Evolutionary conservation across 2,888 invertebrate species (phyloP).

Genomic region (Pandemis heparana): DNA sequence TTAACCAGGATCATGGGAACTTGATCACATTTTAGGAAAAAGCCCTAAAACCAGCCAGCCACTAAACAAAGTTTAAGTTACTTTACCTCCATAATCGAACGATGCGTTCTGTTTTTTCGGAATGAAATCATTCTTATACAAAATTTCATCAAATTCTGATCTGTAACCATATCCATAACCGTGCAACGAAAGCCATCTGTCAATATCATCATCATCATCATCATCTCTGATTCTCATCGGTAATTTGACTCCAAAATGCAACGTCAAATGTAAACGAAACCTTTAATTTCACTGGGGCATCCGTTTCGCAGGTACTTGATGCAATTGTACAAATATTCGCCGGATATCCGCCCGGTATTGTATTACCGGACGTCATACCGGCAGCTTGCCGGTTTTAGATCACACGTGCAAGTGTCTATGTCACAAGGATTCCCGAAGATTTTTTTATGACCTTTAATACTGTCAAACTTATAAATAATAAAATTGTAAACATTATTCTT

Average conservation of each 20-base stretch:
- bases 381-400: constrained; percentile 5
- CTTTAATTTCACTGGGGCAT: constrained; percentile 44
- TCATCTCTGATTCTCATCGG: constrained; percentile 13
- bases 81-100: too few relatives aligned
- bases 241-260: constrained; percentile 41
- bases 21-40: too few relatives aligned
- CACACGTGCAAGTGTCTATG: background rate
- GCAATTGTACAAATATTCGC: constrained; percentile 54
- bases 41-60: too few relatives aligned
- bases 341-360: constrained; percentile 41
- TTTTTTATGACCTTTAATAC: background rate
- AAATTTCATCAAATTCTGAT: too few relatives aligned
- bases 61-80: too few relatives aligned
- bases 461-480: too few relatives aligned
- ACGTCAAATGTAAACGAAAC: constrained; percentile 43
- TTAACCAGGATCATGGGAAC: too few relatives aligned
- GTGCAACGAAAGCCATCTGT: too few relatives aligned
- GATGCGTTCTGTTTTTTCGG: too few relatives aligned
- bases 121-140: too few relatives aligned
- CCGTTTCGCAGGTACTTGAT: constrained; percentile 49
- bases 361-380: constrained; percentile 37
- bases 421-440: background rate
- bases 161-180: too few relatives aligned
- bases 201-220: background rate
- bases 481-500: too few relatives aligned